Percentiles rank a stretch among this genome's conserved stretches.
Conservation (phyloP, 1,140 invertebrate species). For the Triops longicaudatus region DNA sequence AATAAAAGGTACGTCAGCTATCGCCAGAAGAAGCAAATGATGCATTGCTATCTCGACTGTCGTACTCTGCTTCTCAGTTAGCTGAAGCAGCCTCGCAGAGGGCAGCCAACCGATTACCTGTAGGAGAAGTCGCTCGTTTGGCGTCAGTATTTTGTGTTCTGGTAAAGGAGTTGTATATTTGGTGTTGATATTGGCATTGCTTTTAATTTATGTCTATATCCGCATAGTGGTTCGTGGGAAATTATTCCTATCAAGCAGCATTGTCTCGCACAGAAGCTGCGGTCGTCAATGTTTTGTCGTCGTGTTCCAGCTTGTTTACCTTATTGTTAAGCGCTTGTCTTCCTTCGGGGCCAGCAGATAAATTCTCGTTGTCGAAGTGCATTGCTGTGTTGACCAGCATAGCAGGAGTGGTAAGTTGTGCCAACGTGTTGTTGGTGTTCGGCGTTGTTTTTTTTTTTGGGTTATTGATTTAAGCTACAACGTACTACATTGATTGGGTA, state of each 20-base stretch:
- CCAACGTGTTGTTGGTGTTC: conserved; percentile 19
- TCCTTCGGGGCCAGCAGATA: conserved; percentile 64
- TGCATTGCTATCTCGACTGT: conserved; percentile 68
- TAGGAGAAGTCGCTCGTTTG: conserved; percentile 61
- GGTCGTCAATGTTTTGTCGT: conserved; percentile 69
- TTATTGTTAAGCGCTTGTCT: conserved; percentile 69
- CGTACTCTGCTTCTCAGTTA: conserved; percentile 68
- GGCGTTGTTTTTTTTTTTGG: conserved; percentile 26
- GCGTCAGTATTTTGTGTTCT: conserved; percentile 67
- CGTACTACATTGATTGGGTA: not conserved
- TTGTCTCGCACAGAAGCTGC: conserved; percentile 62
- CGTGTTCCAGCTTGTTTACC: conserved; percentile 74
- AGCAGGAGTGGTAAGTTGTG: conserved; percentile 57
- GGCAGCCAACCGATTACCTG: conserved; percentile 57
- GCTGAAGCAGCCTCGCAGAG: conserved; percentile 58
- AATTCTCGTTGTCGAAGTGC: conserved; percentile 71
- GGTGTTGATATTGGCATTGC: too few relatives aligned
- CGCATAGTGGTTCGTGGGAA: conserved; percentile 71
- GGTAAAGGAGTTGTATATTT: conserved; percentile 46
- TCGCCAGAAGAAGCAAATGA: conserved; percentile 73
- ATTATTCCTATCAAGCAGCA: conserved; percentile 71
- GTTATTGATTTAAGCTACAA: not conserved
- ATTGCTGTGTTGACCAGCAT: conserved; percentile 68
- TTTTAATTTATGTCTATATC: conserved; percentile 30
- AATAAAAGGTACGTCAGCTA: conserved; percentile 57